Evolutionary conservation across 1,140 invertebrate genomes (phyloP), one percentile per base, ranked within the genome.

Genomic region (Zaprionus lachaisei): DNA sequence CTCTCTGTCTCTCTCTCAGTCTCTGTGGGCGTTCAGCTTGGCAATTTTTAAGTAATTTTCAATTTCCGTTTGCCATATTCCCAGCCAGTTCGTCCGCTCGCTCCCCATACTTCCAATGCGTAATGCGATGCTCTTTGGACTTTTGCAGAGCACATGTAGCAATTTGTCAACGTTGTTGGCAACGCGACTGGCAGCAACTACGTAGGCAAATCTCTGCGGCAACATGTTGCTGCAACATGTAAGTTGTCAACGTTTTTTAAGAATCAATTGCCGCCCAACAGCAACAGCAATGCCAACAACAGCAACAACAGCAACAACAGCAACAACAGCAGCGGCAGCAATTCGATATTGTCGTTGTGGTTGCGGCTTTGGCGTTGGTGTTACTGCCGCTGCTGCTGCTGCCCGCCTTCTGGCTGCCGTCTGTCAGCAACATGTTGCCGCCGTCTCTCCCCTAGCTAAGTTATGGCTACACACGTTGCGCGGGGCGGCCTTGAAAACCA

Each of bases 231-330:
- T 56, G 78, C 86, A 81, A 77, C 86, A 80, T 91, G 85, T 91
- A 82, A 82, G 77, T 82, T 83, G 84, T 87, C 84, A 87, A 56
- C 70, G 77, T 81, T 87, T 87, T 87, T 87, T 87, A 87, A 89
- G 83, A 87, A 89, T 87, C 83, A 87, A 87, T 87, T 86, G 83
- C 80, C 82, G 79, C 70, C 83, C 82, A 82, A 77, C 67, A 51
- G 51, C 82, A 82, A 77, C 67, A 72, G 38, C 70, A 55, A 28
- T 28, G 34, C 3, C 51, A 38, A 14, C 34, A 57, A 5, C 63
- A 22, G 22, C 26, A 41, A 15, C 58, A 28, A 51, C 38, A 44
- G 5, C 51, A 38, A 14, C 34, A 57, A 5, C 63, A 22, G 22
- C 26, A 41, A 15, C 58, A 26, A 51, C 75, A 6, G 62, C 78